These are phyloP conservation scores for Callinectes sapidus DNA, from an alignment of 2,888 invertebrate genomes.

Conservation along the genomic window DNA sequence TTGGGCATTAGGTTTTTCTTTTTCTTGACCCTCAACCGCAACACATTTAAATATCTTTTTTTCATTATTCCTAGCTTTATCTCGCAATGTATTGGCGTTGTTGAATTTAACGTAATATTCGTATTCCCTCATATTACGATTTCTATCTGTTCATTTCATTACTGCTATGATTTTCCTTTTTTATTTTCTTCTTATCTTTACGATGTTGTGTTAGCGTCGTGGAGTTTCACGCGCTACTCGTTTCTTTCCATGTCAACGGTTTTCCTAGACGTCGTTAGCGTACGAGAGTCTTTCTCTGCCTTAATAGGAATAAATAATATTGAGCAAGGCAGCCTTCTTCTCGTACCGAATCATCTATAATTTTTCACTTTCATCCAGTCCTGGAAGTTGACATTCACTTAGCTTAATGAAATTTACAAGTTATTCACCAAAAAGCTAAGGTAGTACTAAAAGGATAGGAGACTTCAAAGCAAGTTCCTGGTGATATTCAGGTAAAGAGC, in stretches of 20 bases:
- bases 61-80: too few species aligned
- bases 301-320: background rate
- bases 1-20: too few species aligned
- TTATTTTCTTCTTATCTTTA: too few species aligned
- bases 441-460: too few species aligned
- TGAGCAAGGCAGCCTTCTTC: background rate
- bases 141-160: too few species aligned
- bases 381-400: background rate
- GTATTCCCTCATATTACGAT: too few species aligned
- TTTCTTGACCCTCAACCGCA: too few species aligned
- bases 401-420: background rate
- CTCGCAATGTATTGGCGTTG: background rate
- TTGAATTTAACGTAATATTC: background rate
- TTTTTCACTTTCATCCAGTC: background rate
- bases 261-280: background rate
- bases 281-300: background rate
- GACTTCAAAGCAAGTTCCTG: background rate
- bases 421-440: background rate
- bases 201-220: background rate
- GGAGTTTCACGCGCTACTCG: background rate
- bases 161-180: too few species aligned
- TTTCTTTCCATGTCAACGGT: background rate
- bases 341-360: background rate
- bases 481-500: background rate
- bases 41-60: too few species aligned